A percentile compares a stretch with the other conserved stretches of the same genome.
phyloP scores from a whole-genome alignment of 2,797 vertebrate genomes.

The Girardinus metallicus region DNA sequence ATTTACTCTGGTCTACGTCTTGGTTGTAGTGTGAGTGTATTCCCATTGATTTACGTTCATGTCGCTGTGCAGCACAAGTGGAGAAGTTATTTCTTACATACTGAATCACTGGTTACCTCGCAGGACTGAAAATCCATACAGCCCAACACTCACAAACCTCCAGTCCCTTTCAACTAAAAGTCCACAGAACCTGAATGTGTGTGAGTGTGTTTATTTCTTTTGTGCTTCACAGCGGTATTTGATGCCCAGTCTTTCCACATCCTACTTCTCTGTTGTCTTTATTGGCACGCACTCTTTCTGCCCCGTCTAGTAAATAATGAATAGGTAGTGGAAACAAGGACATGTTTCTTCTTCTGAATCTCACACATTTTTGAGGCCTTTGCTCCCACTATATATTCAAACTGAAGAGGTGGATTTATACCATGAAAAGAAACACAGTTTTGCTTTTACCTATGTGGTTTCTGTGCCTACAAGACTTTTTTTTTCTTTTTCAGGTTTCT shows the following conservation, averaged over 20 bases:
- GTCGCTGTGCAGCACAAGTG: constrained; percentile 52
- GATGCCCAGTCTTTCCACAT: constrained; percentile 48
- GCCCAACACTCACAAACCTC: background rate
- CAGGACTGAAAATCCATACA: constrained; percentile 17
- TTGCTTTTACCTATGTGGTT: constrained; percentile 4
- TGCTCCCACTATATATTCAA: constrained; percentile 25
- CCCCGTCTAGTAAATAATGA: constrained; percentile 58
- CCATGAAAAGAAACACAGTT: constrained; percentile 9
- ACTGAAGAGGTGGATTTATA: constrained; percentile 3
- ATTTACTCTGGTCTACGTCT: background rate
- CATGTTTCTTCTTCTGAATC: constrained; percentile 44
- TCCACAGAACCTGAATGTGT: constrained; percentile 6
- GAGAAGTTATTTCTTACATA: constrained; percentile 56
- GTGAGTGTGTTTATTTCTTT: background rate
- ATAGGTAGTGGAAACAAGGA: constrained; percentile 58
- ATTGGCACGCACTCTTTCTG: constrained; percentile 11
- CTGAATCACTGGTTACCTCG: constrained; percentile 47
- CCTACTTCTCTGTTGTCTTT: constrained; percentile 62
- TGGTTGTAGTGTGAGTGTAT: constrained; percentile 1
- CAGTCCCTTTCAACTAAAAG: constrained; percentile 20
- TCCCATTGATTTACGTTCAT: constrained; percentile 50
- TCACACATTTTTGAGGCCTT: constrained; percentile 24
- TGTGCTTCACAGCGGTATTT: constrained; percentile 3
- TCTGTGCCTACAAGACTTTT: background rate
- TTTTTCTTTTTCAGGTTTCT: background rate